These are phyloP conservation scores for Morpho helenor DNA, from an alignment of 2,888 invertebrate genomes.

Conservation along the genomic window DNA sequence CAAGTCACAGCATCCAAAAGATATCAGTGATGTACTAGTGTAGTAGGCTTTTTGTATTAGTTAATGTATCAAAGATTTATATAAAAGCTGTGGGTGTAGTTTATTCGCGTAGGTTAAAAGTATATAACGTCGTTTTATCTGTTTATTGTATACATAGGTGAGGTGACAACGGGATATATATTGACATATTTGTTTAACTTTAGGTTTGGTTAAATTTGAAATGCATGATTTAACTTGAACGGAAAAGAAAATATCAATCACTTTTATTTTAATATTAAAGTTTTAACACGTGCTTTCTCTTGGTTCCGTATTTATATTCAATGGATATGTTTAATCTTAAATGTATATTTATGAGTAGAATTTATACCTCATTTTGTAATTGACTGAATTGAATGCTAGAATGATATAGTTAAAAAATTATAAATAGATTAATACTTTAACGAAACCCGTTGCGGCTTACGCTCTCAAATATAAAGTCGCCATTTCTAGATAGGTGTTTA, in stretches of 20 bases:
- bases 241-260: too few relatives aligned
- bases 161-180: slow-evolving; percentile 22
- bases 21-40: slow-evolving; percentile 68
- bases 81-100: slow-evolving; percentile 63
- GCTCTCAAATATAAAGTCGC: slow-evolving; percentile 6
- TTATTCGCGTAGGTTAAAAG: slow-evolving; percentile 46
- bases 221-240: too few relatives aligned
- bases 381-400: too few relatives aligned
- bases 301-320: too few relatives aligned
- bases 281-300: too few relatives aligned
- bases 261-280: too few relatives aligned
- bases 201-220: neutral
- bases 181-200: neutral
- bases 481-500: slow-evolving; percentile 34
- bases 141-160: slow-evolving; percentile 11
- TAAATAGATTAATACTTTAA: too few relatives aligned
- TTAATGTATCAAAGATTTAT: slow-evolving; percentile 61
- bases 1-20: slow-evolving; percentile 38
- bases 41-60: slow-evolving; percentile 62
- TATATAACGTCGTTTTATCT: slow-evolving; percentile 30
- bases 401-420: too few relatives aligned
- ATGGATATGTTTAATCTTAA: too few relatives aligned
- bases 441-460: slow-evolving; percentile 13
- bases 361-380: too few relatives aligned
- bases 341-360: too few relatives aligned